Evolutionary conservation across 2,113 vertebrate genomes (phyloP).

Genomic region (Prionailurus bengalensis): DNA sequence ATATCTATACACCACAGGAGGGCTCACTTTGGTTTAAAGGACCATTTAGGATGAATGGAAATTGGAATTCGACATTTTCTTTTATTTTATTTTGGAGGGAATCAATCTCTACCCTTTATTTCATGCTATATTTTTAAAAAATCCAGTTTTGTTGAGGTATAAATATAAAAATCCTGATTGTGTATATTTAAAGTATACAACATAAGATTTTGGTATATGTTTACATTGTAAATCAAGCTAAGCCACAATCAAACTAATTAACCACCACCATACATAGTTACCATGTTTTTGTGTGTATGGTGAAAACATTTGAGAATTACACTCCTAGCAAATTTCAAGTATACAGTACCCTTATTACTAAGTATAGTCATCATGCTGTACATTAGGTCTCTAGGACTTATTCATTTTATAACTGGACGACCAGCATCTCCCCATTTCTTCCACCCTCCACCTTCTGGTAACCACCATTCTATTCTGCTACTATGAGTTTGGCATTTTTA

Average conservation of each 20-base stretch:
- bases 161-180: background rate
- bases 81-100: background rate
- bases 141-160: background rate
- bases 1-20: conserved; percentile 23
- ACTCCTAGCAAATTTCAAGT: background rate
- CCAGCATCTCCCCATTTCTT: background rate
- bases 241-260: background rate
- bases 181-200: background rate
- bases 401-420: background rate
- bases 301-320: background rate
- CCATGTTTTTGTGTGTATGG: background rate
- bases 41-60: background rate
- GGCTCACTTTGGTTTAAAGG: background rate
- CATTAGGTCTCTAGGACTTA: background rate
- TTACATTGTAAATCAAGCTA: background rate
- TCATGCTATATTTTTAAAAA: background rate
- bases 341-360: background rate
- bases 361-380: background rate
- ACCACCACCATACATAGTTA: background rate
- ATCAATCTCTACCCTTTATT: background rate
- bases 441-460: background rate
- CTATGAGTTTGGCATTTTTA: background rate
- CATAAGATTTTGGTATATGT: background rate
- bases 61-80: background rate
- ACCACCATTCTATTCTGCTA: background rate